Evolutionary conservation across 2,888 invertebrate genomes (phyloP), one percentile per base, ranked within the genome.

Genomic region (Crematogaster levior): DNA sequence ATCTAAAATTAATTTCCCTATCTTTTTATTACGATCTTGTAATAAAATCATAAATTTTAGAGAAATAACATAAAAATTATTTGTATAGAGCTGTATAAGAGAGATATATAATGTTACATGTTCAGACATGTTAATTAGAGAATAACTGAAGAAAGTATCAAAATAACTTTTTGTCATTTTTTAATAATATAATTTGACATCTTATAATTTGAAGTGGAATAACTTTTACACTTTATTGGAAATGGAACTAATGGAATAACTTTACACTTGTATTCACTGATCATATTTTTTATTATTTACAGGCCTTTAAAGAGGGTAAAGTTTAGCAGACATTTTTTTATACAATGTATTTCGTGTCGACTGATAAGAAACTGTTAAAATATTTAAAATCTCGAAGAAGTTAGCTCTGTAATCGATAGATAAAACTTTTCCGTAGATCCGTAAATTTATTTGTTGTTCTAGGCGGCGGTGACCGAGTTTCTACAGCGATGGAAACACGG

Each of bases 391-490:
- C 4, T 46, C 46, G 24, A 6, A 61, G 6, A 61, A 40, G 12
- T 61, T 61, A 37, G 1, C 4, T 60, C 10, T 2, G n/a, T 12
- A 2, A 37, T 34, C 21, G 10, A 34, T 27, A 18, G 5, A 46
- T 65, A 43, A 30, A 63, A 10, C 1, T 21, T 40, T n/a, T n/a
- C n/a, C n/a, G 15, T 43, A 40, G n/a, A 27, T 15, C 21, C n/a
- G 12, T 12, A 40, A n/a, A 3, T 30, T 15, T 27, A 72, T n/a
- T 73, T 21, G 24, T 37, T 48, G 65, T 53, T 6, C 18, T 53
- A 93, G 93, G 92, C 95, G 84, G 95, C 94, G 0, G 95, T 95
- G 6, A 93, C 95, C 60, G 94, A 95, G 24, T 96, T 96, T 89
- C 86, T 95, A 80, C 74, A 86, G 0, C 88, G 94, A 63, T 95